Percentiles rank a stretch among this genome's conserved stretches.
Conservation (phyloP, 2,113 vertebrate species). For the Zosterops borbonicus region DNA sequence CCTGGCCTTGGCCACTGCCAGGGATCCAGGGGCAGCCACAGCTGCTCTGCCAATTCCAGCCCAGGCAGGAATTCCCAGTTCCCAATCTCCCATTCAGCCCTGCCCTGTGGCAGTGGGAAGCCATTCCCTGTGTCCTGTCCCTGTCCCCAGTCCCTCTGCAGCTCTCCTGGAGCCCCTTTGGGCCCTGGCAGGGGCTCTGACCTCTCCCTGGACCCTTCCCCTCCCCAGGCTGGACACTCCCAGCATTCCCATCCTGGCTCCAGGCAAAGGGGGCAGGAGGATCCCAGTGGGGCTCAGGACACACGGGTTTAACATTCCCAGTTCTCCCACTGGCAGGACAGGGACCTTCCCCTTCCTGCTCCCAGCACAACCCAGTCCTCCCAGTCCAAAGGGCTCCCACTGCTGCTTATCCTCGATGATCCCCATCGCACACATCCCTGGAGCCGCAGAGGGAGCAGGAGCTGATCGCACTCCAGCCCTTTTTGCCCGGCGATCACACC, state of each 20-base stretch:
- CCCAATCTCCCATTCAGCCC: no score
- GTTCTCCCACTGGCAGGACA: not conserved
- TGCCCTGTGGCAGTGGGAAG: no score
- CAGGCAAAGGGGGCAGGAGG: not conserved
- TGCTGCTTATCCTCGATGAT: no score
- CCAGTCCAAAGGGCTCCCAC: not conserved
- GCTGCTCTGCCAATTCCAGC: not conserved
- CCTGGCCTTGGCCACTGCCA: not conserved
- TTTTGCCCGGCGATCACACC: not conserved
- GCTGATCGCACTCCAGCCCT: not conserved
- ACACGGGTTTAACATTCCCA: fast-evolving
- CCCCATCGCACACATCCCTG: fast-evolving
- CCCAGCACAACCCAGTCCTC: not conserved
- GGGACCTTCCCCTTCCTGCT: not conserved
- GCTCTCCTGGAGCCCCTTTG: no score
- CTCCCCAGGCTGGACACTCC: fast-evolving
- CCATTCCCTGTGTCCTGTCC: no score
- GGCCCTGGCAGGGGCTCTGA: no score
- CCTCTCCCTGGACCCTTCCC: no score
- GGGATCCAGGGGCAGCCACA: not conserved
- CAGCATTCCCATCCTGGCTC: not conserved
- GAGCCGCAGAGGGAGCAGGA: fast-evolving
- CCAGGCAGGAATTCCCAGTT: not conserved
- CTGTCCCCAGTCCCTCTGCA: no score
- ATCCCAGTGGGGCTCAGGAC: no score